Percentiles rank a stretch among this genome's conserved stretches.
These are phyloP conservation scores for Parnassius apollo DNA, from an alignment of 2,888 invertebrate species.

Conservation along the genomic window DNA sequence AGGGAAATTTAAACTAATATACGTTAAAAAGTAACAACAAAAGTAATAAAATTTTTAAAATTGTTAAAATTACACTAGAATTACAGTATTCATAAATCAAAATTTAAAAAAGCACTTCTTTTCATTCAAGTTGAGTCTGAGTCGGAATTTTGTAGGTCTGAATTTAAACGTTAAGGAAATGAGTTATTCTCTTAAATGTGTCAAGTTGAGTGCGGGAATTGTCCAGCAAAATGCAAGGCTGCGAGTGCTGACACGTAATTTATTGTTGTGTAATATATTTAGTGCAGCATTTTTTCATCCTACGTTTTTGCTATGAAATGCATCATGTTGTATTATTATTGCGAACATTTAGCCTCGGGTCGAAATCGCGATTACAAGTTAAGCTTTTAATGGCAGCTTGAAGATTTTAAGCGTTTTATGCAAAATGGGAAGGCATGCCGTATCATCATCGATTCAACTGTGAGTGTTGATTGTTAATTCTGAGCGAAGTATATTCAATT, in stretches of 20 bases:
- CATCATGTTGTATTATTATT: constrained; percentile 24
- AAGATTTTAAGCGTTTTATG: constrained; percentile 21
- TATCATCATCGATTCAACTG: not conserved
- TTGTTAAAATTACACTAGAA: not conserved
- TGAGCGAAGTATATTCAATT: not conserved
- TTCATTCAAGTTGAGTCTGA: constrained; percentile 10
- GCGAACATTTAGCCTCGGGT: constrained; percentile 19
- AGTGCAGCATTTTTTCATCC: constrained; percentile 18
- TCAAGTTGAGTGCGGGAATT: constrained; percentile 27
- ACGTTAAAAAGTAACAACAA: not conserved
- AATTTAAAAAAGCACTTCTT: constrained; percentile 15
- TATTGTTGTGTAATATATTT: constrained; percentile 28
- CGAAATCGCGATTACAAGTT: constrained; percentile 23
- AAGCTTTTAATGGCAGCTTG: constrained; percentile 22
- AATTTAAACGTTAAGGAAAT: constrained; percentile 28
- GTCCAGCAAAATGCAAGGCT: constrained; percentile 26
- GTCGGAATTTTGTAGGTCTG: constrained; percentile 23
- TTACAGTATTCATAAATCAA: constrained; percentile 15
- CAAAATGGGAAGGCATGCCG: constrained; percentile 6
- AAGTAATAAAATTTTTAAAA: not conserved
- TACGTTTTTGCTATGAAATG: constrained; percentile 24
- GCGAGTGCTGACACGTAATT: constrained; percentile 24
- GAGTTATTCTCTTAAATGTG: constrained; percentile 27
- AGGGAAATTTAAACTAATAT: too few species aligned
- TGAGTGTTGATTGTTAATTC: not conserved